Evolutionary conservation across 1,140 invertebrate genomes (phyloP), one percentile per base, ranked within the genome.

Genomic region (Hesperophylax magnus): DNA sequence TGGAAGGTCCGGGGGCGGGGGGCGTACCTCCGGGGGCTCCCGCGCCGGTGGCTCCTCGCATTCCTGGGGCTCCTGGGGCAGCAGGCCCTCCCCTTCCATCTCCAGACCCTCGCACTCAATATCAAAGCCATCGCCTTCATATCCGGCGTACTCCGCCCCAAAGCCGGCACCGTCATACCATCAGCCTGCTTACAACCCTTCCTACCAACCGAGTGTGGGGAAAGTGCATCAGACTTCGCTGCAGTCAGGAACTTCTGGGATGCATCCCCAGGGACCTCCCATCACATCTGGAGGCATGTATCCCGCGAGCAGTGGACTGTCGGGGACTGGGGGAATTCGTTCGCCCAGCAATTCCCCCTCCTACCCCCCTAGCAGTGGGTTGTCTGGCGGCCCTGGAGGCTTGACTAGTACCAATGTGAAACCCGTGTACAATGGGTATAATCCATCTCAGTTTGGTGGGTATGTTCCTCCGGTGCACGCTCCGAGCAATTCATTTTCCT

Each of bases 241-340:
- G 18, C 27, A 67, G 1, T 52, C 77, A 15, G 39, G 39, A 6
- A 14, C 39, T 11, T 47, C 39, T 47, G 39, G 39, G 39, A 8
- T 47, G 9, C 53, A 65, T 78, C 63, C 77, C 31, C 61, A 67
- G 27, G 63, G 63, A 17, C 63, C 71, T 20, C 71, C 47, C 11
- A 74, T 56, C 22, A 60, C 71, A 15, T 22, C 24, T 3, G 18
- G 63, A 18, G 54, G 69, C 27, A 27, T 58, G 9, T 82, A 82
- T 39, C 81, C 81, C 20, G 20, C 60, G 2, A 72, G 78, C 27
- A 56, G 74, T 22, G 69, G 80, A 54, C 24, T 81, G 5, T 81
- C 80, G 14, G 80, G 80, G 52, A 8, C 75, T 14, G 54, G 71
- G 56, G 11, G 39, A 53, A 3, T n/a, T 24, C 31, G 39, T 15